Base-by-base conservation (phyloP, 2,888 invertebrate genomes). In the Bugula neritina region DNA sequence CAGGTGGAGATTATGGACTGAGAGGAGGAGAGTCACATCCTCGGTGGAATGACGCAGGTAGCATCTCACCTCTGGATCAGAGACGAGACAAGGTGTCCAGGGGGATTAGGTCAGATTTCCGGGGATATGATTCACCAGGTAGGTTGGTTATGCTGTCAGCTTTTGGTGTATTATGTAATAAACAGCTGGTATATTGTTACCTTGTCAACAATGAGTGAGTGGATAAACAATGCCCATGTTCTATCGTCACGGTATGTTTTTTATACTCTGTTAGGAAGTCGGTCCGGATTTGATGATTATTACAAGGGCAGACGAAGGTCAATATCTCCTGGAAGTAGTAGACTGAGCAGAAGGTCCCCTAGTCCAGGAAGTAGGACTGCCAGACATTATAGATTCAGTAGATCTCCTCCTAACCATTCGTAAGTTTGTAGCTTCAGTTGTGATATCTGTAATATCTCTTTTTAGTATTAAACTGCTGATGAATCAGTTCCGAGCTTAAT, bases 301-400 rank as follows among this genome's bases (percentile, higher is more conserved):
- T 88, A 91, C 84, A 88, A 89, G 85, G 87, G 76, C 78, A 89
- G 89, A 74, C 88, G 87, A 34, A 88, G 89, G 1, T 88, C 88
- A 35, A 63, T 27, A 21, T 63, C 63, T 31, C 63, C 63, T 31
- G 27, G 25, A 5, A 29, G 29, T n/a, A 57, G n/a, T n/a, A n/a
- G 57, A n/a, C 10, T 5, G 3, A 27, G 63, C n/a, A 63, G 63
- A n/a, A 27, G 63, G 5, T 63, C 63, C 3, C 25, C 27, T 2
- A 63, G 63, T 63, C 63, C 63, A 13, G 10, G 25, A 13, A 27
- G 25, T 31, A 21, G 63, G 29, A 43, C 43, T 10, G 5, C 43
- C 43, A 27, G 63, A 13, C 21, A 25, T 5, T 34, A 63, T 34
- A 25, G 63, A 27, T 63, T 63, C 34, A 63, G 63, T 31, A 25